Percentiles rank a stretch among this genome's conserved stretches.
Evolutionary conservation across 2,797 vertebrate genomes (phyloP).

Genomic region (Babyrousa celebensis): DNA sequence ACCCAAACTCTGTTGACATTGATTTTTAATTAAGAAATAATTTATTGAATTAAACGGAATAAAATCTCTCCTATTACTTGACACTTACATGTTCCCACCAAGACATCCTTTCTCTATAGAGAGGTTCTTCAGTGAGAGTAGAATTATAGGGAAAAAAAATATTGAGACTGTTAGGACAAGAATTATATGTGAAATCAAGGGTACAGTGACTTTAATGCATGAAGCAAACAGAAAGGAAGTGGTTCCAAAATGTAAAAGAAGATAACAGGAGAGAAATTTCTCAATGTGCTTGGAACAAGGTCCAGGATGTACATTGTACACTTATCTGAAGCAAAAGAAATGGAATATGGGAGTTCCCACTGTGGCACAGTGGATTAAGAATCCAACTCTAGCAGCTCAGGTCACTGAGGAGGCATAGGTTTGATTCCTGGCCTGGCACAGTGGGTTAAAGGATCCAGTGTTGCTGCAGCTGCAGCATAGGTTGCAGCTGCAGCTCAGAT

Average conservation of each 20-base stretch:
- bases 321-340: conserved; percentile 47
- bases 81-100: conserved; percentile 1
- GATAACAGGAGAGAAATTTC: conserved; percentile 56
- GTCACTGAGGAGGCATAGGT: too few species aligned
- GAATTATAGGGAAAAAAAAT: conserved; percentile 23
- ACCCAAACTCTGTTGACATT: background rate
- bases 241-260: conserved; percentile 8
- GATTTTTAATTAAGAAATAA: conserved; percentile 32
- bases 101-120: background rate
- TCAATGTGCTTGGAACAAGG: background rate
- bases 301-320: background rate
- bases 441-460: too few species aligned
- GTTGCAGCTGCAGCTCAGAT: too few species aligned
- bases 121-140: background rate
- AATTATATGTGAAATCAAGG: background rate
- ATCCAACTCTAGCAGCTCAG: too few species aligned
- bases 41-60: conserved; percentile 33
- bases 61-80: conserved; percentile 7
- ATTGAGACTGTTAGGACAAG: conserved; percentile 24
- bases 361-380: too few species aligned
- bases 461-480: too few species aligned
- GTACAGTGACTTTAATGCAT: background rate
- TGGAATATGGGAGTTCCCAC: too few species aligned
- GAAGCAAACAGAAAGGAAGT: conserved; percentile 25
- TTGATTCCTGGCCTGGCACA: too few species aligned